A percentile compares a stretch with the other conserved stretches of the same genome.
Conservation (phyloP, 2,888 invertebrate species). For the Elmis aenea region DNA sequence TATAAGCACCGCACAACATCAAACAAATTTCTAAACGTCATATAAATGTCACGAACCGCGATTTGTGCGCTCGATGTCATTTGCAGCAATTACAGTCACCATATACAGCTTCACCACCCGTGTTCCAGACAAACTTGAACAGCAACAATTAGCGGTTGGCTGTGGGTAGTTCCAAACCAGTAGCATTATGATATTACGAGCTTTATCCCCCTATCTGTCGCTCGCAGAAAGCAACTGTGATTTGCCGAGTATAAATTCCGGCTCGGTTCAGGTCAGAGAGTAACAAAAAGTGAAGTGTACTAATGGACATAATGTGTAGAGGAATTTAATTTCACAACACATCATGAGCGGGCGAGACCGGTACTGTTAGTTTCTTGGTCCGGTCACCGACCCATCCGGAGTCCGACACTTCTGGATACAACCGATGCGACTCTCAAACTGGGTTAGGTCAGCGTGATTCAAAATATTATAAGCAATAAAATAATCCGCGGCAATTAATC, state of each 20-base stretch:
- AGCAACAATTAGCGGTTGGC: too few relatives aligned
- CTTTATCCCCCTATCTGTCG: slow-evolving; percentile 7
- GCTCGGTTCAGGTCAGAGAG: slow-evolving; percentile 7
- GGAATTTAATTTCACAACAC: slow-evolving; percentile 19
- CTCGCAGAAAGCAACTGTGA: slow-evolving; percentile 5
- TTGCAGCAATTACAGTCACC: too few relatives aligned
- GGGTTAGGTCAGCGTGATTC: slow-evolving; percentile 13
- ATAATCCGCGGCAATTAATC: too few relatives aligned
- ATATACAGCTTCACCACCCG: too few relatives aligned
- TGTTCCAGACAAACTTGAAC: too few relatives aligned
- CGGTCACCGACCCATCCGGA: slow-evolving; percentile 21
- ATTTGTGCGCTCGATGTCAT: too few relatives aligned
- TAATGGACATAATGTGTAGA: slow-evolving; percentile 12
- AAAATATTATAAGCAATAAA: too few relatives aligned
- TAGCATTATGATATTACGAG: too few relatives aligned
- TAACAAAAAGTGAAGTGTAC: slow-evolving; percentile 9
- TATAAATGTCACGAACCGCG: too few relatives aligned
- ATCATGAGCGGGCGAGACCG: slow-evolving; percentile 16
- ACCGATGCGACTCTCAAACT: slow-evolving; percentile 7
- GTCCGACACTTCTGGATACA: background rate
- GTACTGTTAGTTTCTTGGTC: slow-evolving; percentile 21
- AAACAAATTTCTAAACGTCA: too few relatives aligned
- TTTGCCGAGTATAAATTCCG: slow-evolving; percentile 5
- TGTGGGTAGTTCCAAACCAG: too few relatives aligned
- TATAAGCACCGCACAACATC: too few relatives aligned